A percentile compares a stretch with the other conserved stretches of the same genome.
Conservation (phyloP, 2,797 vertebrate genomes). For the Lepus townsendii region DNA sequence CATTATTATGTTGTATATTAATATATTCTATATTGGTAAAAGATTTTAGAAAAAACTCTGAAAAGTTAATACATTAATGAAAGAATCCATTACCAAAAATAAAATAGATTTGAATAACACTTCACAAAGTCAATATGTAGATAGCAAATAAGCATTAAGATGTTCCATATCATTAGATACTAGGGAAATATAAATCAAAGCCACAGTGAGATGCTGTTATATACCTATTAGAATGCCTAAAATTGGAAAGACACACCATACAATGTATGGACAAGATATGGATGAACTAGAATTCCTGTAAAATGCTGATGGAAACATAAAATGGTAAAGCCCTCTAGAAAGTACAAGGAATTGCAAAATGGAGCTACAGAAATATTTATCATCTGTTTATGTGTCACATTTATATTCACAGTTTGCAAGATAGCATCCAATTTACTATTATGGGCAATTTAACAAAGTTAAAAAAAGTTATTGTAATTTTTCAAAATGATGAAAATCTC, state of each 20-base stretch:
- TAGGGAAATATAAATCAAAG: not conserved
- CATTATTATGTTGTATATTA: not conserved
- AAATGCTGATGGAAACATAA: not conserved
- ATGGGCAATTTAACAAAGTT: not conserved
- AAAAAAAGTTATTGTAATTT: constrained; percentile 17
- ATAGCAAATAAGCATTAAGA: not conserved
- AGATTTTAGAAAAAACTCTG: not conserved
- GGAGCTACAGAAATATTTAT: not conserved
- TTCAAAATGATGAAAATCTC: constrained; percentile 27
- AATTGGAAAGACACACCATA: not conserved
- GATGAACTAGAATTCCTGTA: not conserved
- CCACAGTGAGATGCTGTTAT: not conserved
- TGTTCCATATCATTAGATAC: not conserved
- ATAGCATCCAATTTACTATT: not conserved
- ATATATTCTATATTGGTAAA: not conserved
- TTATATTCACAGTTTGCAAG: not conserved
- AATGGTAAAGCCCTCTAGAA: not conserved
- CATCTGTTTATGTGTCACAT: not conserved
- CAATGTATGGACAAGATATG: not conserved
- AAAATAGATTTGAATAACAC: too few relatives aligned
- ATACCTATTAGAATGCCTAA: not conserved
- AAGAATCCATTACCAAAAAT: not conserved
- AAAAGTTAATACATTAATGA: not conserved
- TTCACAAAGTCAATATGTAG: not conserved
- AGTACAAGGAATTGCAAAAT: not conserved